Evolutionary conservation across 2,113 vertebrate species (phyloP).

Genomic region (Cisticola juncidis): DNA sequence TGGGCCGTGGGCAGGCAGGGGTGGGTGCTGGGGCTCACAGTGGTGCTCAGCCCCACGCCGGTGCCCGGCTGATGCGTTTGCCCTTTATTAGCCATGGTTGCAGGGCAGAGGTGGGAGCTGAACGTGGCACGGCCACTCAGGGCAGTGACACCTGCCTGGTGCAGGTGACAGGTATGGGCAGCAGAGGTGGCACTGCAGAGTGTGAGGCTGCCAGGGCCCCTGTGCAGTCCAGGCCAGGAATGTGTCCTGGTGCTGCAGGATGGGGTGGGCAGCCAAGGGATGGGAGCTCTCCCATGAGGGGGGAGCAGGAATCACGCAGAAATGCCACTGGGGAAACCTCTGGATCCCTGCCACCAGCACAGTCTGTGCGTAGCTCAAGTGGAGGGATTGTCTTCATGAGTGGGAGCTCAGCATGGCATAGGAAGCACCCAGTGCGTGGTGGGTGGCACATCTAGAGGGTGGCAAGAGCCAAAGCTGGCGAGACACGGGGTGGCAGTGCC

Average conservation of each 20-base stretch:
- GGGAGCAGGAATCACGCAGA: neutral
- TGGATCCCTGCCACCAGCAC: neutral
- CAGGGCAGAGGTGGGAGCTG: neutral
- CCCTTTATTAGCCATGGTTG: neutral
- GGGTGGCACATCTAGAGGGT: neutral
- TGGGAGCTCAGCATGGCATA: neutral
- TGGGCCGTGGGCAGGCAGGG: neutral
- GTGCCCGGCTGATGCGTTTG: rapidly evolving
- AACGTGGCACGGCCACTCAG: rapidly evolving
- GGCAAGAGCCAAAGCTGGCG: neutral
- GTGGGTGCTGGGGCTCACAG: rapidly evolving
- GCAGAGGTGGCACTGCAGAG: neutral
- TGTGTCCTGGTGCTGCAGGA: neutral
- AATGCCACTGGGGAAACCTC: rapidly evolving
- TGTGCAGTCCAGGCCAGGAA: neutral
- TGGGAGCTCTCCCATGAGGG: rapidly evolving
- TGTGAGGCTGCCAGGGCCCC: rapidly evolving
- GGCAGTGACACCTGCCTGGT: neutral
- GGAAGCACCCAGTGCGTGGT: neutral
- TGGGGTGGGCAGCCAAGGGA: neutral
- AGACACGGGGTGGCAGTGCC: neutral
- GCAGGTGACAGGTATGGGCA: neutral
- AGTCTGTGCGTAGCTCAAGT: rapidly evolving
- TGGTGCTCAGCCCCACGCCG: rapidly evolving
- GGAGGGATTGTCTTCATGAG: neutral